A percentile compares a stretch with the other conserved stretches of the same genome.
Conservation (phyloP, 2,797 vertebrate species). For the Otolemur crassicaudatus region DNA sequence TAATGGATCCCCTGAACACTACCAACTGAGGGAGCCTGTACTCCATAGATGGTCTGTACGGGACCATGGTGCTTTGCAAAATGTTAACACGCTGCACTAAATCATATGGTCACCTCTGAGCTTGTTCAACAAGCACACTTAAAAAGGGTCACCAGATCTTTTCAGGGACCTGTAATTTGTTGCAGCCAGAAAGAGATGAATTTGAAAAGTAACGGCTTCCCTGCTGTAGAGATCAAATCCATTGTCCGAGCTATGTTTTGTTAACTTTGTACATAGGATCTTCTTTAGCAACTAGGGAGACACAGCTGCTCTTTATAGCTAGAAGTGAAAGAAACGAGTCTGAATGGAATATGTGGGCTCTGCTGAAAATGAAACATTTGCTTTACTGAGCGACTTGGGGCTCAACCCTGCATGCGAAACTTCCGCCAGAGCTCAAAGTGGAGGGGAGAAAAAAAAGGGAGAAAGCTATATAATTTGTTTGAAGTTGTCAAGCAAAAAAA, state of each 20-base stretch:
- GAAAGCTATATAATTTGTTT: slow-evolving; percentile 76
- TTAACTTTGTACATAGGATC: slow-evolving; percentile 82
- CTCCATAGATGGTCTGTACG: slow-evolving; percentile 31
- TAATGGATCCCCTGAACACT: slow-evolving; percentile 46
- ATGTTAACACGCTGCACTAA: slow-evolving; percentile 53
- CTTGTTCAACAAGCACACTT: slow-evolving; percentile 76
- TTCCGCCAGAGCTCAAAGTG: slow-evolving; percentile 76
- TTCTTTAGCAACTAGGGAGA: slow-evolving; percentile 77
- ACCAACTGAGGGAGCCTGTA: slow-evolving; percentile 72
- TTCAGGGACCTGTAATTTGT: slow-evolving; percentile 81
- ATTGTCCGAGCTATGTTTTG: slow-evolving; percentile 81
- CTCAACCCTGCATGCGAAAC: slow-evolving; percentile 76
- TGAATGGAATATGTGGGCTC: slow-evolving; percentile 78
- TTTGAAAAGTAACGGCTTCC: slow-evolving; percentile 79
- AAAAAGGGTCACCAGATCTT: slow-evolving; percentile 80
- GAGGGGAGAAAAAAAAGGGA: slow-evolving; percentile 57
- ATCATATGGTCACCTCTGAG: slow-evolving; percentile 75
- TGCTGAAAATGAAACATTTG: slow-evolving; percentile 81
- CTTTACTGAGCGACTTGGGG: slow-evolving; percentile 79
- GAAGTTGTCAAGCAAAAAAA: slow-evolving; percentile 66
- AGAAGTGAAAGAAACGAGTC: slow-evolving; percentile 76
- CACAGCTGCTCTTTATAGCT: slow-evolving; percentile 78
- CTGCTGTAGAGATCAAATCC: slow-evolving; percentile 82
- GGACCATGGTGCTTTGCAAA: slow-evolving; percentile 29
- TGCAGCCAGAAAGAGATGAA: slow-evolving; percentile 75